Percentiles rank a stretch among this genome's conserved stretches.
Conservation (phyloP, 1,140 invertebrate species). For the Lamellibrachia luymesi region DNA sequence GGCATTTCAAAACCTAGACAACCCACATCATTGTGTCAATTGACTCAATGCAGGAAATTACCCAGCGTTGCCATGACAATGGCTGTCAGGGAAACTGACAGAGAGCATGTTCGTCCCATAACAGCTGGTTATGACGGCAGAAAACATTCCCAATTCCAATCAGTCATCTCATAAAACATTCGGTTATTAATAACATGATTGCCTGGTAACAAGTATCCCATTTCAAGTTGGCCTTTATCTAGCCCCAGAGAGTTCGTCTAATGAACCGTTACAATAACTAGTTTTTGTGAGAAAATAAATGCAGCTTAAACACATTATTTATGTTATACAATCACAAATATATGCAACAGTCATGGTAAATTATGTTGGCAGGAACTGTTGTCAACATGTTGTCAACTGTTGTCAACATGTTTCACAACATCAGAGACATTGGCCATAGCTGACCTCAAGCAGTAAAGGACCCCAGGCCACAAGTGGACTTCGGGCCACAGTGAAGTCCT, state of each 20-base stretch:
- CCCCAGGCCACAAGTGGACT: too few relatives aligned
- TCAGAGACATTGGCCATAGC: background rate
- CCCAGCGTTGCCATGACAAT: background rate
- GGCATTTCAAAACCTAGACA: background rate
- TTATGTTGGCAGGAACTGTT: background rate
- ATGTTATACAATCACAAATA: background rate
- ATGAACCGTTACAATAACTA: background rate
- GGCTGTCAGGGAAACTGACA: background rate
- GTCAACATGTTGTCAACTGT: background rate
- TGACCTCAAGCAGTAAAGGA: background rate
- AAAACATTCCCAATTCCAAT: background rate
- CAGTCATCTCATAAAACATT: background rate
- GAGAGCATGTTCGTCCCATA: background rate
- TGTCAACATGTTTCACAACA: background rate
- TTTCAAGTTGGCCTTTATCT: background rate
- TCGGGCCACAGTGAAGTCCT: too few relatives aligned
- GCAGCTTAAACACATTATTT: background rate
- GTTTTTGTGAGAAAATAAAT: background rate
- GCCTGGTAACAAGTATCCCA: background rate
- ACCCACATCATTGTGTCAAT: background rate
- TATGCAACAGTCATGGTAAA: background rate
- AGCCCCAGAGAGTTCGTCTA: background rate
- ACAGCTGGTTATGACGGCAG: background rate
- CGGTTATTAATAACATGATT: background rate
- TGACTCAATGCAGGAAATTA: background rate